Evolutionary conservation across 2,888 invertebrate species (phyloP).

Genomic region (Allygus modestus): DNA sequence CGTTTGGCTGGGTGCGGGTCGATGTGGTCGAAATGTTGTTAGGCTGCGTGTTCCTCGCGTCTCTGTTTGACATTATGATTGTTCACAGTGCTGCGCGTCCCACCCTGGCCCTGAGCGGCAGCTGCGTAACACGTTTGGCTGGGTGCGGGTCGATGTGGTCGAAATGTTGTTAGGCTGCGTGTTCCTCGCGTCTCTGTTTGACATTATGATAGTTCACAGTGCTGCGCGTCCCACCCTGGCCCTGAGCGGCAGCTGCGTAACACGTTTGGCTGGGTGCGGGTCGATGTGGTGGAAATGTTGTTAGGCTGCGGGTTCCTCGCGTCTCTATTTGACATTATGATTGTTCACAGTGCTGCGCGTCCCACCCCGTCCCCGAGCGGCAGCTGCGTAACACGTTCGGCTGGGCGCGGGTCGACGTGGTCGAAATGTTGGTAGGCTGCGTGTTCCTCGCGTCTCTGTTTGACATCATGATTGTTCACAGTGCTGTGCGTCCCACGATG

Average conservation of each 20-base stretch:
- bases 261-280: constrained; percentile 95
- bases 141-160: constrained; percentile 94
- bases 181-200: too few species aligned
- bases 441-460: too few species aligned
- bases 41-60: too few species aligned
- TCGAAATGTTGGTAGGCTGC: not conserved
- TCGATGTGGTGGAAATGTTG: constrained; percentile 90
- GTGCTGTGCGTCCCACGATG: not conserved
- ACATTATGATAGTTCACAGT: too few species aligned
- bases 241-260: constrained; percentile 82
- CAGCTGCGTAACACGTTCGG: constrained; percentile 93
- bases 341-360: constrained; percentile 79
- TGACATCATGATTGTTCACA: not conserved
- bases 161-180: constrained; percentile 88
- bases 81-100: constrained; percentile 84
- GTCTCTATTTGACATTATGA: too few species aligned
- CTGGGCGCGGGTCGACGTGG: constrained; percentile 93
- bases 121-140: constrained; percentile 93
- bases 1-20: constrained; percentile 95
- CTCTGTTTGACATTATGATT: too few species aligned
- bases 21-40: constrained; percentile 91
- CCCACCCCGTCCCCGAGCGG: constrained; percentile 73
- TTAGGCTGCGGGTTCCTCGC: too few species aligned
- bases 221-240: constrained; percentile 82
- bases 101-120: constrained; percentile 78